phyloP scores from a whole-genome alignment of 2,797 vertebrate genomes.

The Natrix natrix region DNA sequence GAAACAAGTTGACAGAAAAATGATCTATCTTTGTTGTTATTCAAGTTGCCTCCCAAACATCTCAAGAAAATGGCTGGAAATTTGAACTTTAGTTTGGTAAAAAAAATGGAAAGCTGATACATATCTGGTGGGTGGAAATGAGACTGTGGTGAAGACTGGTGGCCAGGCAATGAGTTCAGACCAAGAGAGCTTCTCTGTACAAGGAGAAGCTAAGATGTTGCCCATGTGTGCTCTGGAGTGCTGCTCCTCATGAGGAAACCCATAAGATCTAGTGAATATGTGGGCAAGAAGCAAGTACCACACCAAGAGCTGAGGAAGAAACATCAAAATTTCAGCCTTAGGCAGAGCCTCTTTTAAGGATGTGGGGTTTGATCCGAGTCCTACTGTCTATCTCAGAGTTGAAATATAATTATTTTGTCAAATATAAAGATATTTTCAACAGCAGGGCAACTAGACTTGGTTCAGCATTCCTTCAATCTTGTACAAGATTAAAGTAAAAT shows the following conservation, averaged over 20 bases:
- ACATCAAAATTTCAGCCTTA: not conserved
- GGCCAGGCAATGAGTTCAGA: no score
- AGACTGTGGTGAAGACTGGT: not conserved
- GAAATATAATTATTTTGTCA: not conserved
- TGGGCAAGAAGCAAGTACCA: not conserved
- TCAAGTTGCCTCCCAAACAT: not conserved
- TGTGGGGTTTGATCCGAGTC: not conserved
- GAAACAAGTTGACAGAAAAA: not conserved
- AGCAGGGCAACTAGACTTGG: not conserved
- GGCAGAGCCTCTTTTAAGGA: not conserved
- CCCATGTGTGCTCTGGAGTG: not conserved
- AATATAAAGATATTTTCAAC: not conserved
- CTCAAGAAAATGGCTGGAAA: not conserved
- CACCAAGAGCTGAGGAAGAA: not conserved
- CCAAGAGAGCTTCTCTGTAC: not conserved
- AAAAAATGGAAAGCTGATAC: not conserved
- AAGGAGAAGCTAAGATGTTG: not conserved
- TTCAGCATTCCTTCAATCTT: not conserved
- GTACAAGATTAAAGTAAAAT: not conserved
- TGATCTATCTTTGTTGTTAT: not conserved
- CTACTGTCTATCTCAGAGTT: not conserved
- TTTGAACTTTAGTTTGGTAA: not conserved
- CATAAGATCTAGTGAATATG: not conserved
- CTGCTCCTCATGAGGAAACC: not conserved
- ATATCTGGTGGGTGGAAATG: not conserved